Percentiles rank a stretch among this genome's conserved stretches.
Evolutionary conservation across 2,888 invertebrate species (phyloP).

Genomic region (Acrobasis consociella): DNA sequence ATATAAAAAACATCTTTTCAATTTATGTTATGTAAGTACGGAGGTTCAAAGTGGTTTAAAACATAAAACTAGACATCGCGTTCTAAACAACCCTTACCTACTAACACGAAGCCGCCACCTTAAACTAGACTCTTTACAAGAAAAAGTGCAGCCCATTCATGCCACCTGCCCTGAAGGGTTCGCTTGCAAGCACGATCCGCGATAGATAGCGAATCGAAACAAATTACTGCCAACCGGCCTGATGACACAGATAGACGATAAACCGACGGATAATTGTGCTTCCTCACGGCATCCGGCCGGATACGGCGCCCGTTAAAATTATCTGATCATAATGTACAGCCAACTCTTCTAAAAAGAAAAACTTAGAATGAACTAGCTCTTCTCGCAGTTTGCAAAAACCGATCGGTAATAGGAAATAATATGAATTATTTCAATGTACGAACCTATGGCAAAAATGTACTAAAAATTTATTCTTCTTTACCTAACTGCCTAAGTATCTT

Average conservation of each 20-base stretch:
- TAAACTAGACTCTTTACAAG: background rate
- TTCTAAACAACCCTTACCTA: background rate
- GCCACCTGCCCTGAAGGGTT: background rate
- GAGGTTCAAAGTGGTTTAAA: too few relatives aligned
- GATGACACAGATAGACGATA: slow-evolving; percentile 55
- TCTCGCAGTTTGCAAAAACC: too few relatives aligned
- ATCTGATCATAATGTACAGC: slow-evolving; percentile 47
- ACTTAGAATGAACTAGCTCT: too few relatives aligned
- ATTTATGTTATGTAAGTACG: too few relatives aligned
- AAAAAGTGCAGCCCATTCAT: background rate
- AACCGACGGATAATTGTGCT: slow-evolving; percentile 51
- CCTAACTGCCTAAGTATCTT: too few relatives aligned
- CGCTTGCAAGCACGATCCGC: background rate
- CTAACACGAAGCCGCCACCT: background rate
- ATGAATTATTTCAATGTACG: too few relatives aligned
- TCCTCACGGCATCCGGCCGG: slow-evolving; percentile 55
- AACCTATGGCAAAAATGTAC: too few relatives aligned
- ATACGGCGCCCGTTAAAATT: slow-evolving; percentile 39
- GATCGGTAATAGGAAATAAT: too few relatives aligned
- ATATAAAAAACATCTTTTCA: too few relatives aligned
- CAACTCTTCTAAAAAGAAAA: too few relatives aligned
- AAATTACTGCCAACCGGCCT: slow-evolving; percentile 29
- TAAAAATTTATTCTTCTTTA: too few relatives aligned
- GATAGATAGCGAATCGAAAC: slow-evolving; percentile 23
- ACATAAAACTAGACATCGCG: background rate